Percentiles rank a stretch among this genome's conserved stretches.
Evolutionary conservation across 2,888 invertebrate species (phyloP).

Genomic region (Helicoverpa assulta): DNA sequence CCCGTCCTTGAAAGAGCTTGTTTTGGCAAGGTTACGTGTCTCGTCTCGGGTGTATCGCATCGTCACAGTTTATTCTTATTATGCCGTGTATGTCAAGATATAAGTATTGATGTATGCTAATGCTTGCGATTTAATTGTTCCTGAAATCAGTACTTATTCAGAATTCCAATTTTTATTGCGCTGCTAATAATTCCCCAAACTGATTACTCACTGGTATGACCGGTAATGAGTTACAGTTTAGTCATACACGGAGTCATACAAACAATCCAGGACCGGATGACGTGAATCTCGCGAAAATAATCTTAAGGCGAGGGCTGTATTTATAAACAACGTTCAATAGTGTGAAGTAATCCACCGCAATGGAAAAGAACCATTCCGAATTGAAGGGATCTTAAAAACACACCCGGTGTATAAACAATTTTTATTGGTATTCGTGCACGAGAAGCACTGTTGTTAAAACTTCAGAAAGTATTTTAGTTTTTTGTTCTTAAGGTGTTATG

Average conservation of each 20-base stretch:
- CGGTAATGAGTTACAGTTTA: constrained; percentile 77
- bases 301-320: constrained; percentile 74
- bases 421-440: constrained; percentile 52
- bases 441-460: constrained; percentile 32
- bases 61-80: constrained; percentile 15
- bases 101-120: no score
- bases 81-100: constrained; percentile 7
- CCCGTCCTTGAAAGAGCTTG: constrained; percentile 78
- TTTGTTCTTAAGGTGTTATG: not conserved
- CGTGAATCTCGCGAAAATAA: constrained; percentile 85
- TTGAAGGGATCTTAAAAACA: constrained; percentile 60
- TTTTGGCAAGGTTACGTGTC: constrained; percentile 77
- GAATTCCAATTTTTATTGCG: constrained; percentile 19
- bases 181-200: constrained; percentile 59
- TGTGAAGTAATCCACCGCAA: constrained; percentile 73
- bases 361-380: constrained; percentile 67
- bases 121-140: not conserved
- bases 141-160: not conserved
- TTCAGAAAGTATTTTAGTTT: constrained; percentile 42
- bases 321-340: constrained; percentile 78
- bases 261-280: constrained; percentile 80
- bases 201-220: constrained; percentile 77
- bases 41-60: constrained; percentile 50
- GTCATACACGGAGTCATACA: constrained; percentile 84
- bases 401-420: constrained; percentile 59